Evolutionary conservation across 2,888 invertebrate genomes (phyloP).

Genomic region (Drymonia ruficornis): DNA sequence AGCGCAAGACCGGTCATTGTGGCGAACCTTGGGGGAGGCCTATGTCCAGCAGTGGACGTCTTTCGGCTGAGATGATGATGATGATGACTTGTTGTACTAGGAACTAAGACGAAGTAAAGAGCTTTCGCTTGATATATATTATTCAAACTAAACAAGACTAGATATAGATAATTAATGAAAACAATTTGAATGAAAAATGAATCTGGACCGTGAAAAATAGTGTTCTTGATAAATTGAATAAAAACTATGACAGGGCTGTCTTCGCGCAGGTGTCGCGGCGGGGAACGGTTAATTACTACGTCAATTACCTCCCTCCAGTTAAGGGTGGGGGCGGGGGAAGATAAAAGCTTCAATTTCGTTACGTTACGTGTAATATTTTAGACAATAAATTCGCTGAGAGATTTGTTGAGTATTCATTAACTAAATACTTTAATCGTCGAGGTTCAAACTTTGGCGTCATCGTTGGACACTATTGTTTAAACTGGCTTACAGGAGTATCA

Average conservation of each 20-base stretch:
- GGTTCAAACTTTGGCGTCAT: too few species aligned
- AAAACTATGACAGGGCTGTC: slow-evolving; percentile 6
- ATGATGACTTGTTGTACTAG: too few species aligned
- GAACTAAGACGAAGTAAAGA: too few species aligned
- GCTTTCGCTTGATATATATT: too few species aligned
- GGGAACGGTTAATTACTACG: slow-evolving; percentile 40
- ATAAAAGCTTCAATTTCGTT: not conserved
- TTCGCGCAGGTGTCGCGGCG: slow-evolving; percentile 32
- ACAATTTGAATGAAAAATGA: not conserved
- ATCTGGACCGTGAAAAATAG: not conserved
- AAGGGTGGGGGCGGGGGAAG: not conserved
- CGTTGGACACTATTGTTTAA: too few species aligned
- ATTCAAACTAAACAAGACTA: not conserved
- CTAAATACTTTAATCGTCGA: too few species aligned
- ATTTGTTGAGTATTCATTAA: not conserved
- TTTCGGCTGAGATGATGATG: too few species aligned
- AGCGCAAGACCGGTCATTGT: too few species aligned
- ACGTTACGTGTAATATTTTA: not conserved
- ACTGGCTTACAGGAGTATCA: too few species aligned
- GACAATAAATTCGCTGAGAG: not conserved
- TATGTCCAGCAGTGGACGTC: too few species aligned
- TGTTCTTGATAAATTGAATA: not conserved
- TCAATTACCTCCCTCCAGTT: slow-evolving; percentile 30
- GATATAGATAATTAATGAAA: not conserved
- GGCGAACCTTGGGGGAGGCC: too few species aligned